A percentile compares a stretch with the other conserved stretches of the same genome.
These are phyloP conservation scores for Pachyseris speciosa DNA, from an alignment of 64 coral and sea anemone genomes.

Conservation along the genomic window DNA sequence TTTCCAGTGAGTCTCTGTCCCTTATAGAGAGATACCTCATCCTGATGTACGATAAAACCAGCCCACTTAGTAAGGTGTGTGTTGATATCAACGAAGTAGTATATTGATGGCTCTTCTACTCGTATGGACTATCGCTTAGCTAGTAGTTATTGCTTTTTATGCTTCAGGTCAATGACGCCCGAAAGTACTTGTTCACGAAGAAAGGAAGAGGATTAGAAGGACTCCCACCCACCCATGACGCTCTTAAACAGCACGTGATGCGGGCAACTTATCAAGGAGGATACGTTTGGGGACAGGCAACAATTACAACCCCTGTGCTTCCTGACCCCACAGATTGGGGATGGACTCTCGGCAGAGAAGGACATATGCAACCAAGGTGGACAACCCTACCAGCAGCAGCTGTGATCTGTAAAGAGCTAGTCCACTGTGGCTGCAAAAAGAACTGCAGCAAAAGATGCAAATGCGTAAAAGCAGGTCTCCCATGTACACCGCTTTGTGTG, in stretches of 20 bases:
- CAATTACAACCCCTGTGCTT: slow-evolving; percentile 8
- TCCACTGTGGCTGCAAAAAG: not conserved
- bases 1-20: slow-evolving; percentile 28
- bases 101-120: too few species aligned
- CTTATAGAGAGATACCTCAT: slow-evolving; percentile 45
- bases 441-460: not conserved
- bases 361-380: not conserved
- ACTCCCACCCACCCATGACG: slow-evolving; percentile 42
- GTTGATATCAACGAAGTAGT: too few species aligned
- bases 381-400: not conserved
- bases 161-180: slow-evolving; percentile 23
- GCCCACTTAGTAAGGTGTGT: slow-evolving; percentile 2
- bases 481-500: not conserved
- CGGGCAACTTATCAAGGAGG: slow-evolving; percentile 52
- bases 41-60: slow-evolving; percentile 34
- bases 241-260: slow-evolving; percentile 29
- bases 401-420: not conserved
- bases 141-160: too few species aligned
- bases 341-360: not conserved
- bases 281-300: slow-evolving; percentile 26
- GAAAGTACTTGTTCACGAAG: slow-evolving; percentile 43
- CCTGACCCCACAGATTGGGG: slow-evolving; percentile 57
- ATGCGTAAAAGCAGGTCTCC: not conserved
- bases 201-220: slow-evolving; percentile 14
- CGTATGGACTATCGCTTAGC: too few species aligned